Evolutionary conservation across 2,888 invertebrate genomes (phyloP), one percentile per base, ranked within the genome.

Genomic region (Pecten maximus): DNA sequence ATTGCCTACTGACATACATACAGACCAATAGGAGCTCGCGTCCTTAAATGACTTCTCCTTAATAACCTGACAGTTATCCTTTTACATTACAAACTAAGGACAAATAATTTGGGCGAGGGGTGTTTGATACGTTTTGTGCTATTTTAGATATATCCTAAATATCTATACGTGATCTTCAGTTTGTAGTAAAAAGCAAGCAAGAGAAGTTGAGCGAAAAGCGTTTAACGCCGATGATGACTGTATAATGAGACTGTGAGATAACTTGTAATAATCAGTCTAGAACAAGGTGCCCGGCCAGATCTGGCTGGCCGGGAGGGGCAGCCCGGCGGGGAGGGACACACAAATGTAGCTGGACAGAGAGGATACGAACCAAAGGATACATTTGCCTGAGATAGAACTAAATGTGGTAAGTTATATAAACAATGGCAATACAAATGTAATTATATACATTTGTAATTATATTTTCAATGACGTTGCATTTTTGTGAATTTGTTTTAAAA

Each of bases 251-350:
- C 23, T 35, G 10, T 74, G 74, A 74, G 74, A 35, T 74, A 74
- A 74, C 35, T 74, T 74, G 35, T 35, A 10, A 35, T 74, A 74
- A 74, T 35, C 35, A 28, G 74, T 74, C 74, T 74, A 10, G 35
- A 74, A 35, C 74, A 74, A 74, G 74, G 74, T 74, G 74, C 74
- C 74, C 74, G 74, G 74, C 74, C 74, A 74, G 74, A 35, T 74
- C 74, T 35, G 74, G 16, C 23, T 60, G 74, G 74, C 28, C 74
- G 74, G 74, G 74, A 28, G 74, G 74, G 74, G 74, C 35, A 74
- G 28, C 10, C 74, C 74, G 35, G 28, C 4, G 74, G 74, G 54
- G 54, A 54, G 54, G 54, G n/a, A 8, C 54, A n/a, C 6, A 1
- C 12, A 16, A 1, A 23, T 8, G 23, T 54, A 6, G 19, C 54